phyloP scores from a whole-genome alignment of 2,113 vertebrate species.

The Erythrocebus patas region DNA sequence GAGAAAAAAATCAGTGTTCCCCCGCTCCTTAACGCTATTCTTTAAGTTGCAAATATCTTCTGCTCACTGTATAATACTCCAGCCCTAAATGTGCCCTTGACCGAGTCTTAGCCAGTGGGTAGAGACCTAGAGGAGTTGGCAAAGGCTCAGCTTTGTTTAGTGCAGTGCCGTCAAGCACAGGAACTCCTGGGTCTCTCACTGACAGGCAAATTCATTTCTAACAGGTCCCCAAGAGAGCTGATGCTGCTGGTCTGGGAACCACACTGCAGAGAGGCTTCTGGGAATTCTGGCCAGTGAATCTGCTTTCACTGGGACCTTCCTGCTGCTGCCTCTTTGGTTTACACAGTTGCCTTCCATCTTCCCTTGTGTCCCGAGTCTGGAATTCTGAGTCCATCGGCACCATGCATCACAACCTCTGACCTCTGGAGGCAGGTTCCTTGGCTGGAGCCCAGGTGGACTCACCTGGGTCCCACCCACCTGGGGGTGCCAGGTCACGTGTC shows the following conservation, averaged over 20 bases:
- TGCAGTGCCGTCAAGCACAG: neutral
- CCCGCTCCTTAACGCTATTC: too few relatives aligned
- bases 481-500: fast-evolving
- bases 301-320: neutral
- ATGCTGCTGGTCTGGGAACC: neutral
- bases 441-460: fast-evolving
- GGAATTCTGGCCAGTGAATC: too few relatives aligned
- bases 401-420: neutral
- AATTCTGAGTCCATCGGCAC: neutral
- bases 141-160: neutral
- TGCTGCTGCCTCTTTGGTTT: neutral
- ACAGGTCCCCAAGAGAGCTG: neutral
- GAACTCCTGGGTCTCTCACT: neutral
- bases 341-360: neutral
- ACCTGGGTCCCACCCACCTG: fast-evolving
- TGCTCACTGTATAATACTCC: neutral
- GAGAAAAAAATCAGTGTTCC: neutral
- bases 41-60: neutral
- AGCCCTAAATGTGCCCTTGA: neutral
- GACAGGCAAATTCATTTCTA: neutral
- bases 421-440: fast-evolving
- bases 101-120: neutral
- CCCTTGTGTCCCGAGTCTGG: neutral
- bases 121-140: neutral
- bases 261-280: fast-evolving